Percentiles rank a stretch among this genome's conserved stretches.
Evolutionary conservation across 2,797 vertebrate genomes (phyloP).

Genomic region (Notamacropus eugenii): DNA sequence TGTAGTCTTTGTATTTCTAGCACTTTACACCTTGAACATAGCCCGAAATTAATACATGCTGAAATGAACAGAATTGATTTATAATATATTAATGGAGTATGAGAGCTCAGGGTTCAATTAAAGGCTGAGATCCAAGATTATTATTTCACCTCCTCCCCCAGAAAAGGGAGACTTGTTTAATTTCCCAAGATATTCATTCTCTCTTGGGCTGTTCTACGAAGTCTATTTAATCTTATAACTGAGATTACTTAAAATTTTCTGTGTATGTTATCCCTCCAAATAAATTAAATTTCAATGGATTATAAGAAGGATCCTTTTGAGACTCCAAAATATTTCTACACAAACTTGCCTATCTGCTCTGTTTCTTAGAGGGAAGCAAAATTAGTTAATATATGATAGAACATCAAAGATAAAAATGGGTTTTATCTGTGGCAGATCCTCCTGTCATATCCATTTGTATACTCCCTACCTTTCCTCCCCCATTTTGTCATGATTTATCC

Average conservation of each 20-base stretch:
- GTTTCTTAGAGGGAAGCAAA: neutral
- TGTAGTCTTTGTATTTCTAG: neutral
- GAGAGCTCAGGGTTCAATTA: neutral
- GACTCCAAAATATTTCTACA: neutral
- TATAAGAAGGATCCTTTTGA: neutral
- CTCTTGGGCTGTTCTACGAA: neutral
- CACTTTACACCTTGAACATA: neutral
- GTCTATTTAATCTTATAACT: neutral
- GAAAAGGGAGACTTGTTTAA: neutral
- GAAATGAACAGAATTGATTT: neutral
- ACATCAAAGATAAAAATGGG: neutral
- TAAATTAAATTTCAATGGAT: neutral
- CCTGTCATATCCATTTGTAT: neutral
- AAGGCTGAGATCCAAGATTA: neutral
- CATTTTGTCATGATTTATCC: neutral
- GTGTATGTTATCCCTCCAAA: neutral
- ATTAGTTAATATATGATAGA: neutral
- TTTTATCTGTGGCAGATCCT: neutral
- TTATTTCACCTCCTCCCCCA: neutral
- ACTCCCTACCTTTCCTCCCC: neutral
- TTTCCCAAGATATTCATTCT: neutral
- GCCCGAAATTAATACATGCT: neutral
- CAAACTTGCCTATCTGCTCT: neutral
- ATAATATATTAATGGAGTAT: neutral
- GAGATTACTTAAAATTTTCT: neutral